Base-by-base conservation (phyloP, 2,888 invertebrate genomes). In the Boloria selene region DNA sequence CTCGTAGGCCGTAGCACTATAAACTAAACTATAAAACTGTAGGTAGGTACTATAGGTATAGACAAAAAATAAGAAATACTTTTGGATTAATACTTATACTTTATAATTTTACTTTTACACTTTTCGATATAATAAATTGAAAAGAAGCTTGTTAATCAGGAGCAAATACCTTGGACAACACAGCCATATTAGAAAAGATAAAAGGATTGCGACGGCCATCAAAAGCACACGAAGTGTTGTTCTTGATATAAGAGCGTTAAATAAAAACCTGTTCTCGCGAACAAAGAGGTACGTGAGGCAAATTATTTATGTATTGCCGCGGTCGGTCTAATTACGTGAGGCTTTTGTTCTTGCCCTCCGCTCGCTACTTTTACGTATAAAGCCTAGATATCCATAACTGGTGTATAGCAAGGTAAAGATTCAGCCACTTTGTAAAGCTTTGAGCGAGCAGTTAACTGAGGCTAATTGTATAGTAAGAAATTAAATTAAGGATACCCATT, bases 221-320 rank as follows among this genome's bases (percentile, higher is more conserved):
- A 87, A 85, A 83, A 85, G 84, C 83, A 80, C 81, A 83, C 81
- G 77, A 82, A 86, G 84, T 87, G 89, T 83, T 88, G 82, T 87
- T 86, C 87, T 85, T 85, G 83, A 86, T 88, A 87, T 85, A 86
- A 86, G 83, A 85, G 84, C 82, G 83, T 88, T 88, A 88, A 88
- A 90, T 90, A 89, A 88, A 90, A 90, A 87, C 84, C 86, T 85
- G 88, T 85, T 83, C 80, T 79, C 77, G 70, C 72, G 86, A 88
- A 89, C 90, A 91, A 91, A 90, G 88, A 81, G 85, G 84, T 85
- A 90, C 90, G 90, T 90, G 90, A 85, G 86, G 87, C 87, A 90
- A 91, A 91, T 91, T 90, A 90, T 90, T 90, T 90, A 91, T 91
- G 90, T 90, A 90, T 91, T 86, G 87, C 90, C 81, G 84, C 82